These are phyloP conservation scores for Keiferia lycopersicella DNA, from an alignment of 2,888 invertebrate genomes.

Conservation along the genomic window DNA sequence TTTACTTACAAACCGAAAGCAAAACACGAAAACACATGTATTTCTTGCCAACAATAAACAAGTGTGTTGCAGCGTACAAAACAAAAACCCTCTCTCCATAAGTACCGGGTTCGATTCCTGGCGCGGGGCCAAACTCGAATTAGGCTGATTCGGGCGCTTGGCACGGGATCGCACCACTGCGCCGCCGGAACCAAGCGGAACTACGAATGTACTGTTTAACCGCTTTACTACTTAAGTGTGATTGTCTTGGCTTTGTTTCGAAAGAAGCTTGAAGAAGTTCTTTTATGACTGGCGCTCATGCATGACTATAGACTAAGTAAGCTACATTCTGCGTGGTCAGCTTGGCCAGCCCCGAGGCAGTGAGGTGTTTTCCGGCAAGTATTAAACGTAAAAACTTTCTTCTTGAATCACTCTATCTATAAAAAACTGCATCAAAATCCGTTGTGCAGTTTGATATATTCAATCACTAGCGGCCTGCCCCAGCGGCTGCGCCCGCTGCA, in stretches of 20 bases:
- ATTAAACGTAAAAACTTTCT: no score
- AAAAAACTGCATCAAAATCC: no score
- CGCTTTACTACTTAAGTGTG: slow-evolving; percentile 26
- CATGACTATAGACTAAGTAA: no score
- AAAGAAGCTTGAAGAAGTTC: background rate
- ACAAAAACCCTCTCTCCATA: background rate
- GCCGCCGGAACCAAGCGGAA: slow-evolving; percentile 13
- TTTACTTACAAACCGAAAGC: slow-evolving; percentile 2
- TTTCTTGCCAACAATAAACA: slow-evolving; percentile 18
- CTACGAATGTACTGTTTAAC: slow-evolving; percentile 25
- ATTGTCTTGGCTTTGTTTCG: background rate
- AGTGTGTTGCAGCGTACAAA: background rate
- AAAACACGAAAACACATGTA: slow-evolving; percentile 4
- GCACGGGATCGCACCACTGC: slow-evolving; percentile 31
- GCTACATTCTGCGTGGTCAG: no score
- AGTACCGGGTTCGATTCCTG: slow-evolving; percentile 23
- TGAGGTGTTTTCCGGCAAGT: no score
- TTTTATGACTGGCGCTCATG: background rate
- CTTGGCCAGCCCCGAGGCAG: no score
- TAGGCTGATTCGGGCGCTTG: slow-evolving; percentile 33
- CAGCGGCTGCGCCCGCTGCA: no score
- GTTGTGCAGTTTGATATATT: no score
- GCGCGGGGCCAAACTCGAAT: slow-evolving; percentile 22
- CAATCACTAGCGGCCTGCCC: no score
- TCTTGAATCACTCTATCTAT: no score